phyloP scores from a whole-genome alignment of 2,113 vertebrate species.

The Sapayoa aenigma region DNA sequence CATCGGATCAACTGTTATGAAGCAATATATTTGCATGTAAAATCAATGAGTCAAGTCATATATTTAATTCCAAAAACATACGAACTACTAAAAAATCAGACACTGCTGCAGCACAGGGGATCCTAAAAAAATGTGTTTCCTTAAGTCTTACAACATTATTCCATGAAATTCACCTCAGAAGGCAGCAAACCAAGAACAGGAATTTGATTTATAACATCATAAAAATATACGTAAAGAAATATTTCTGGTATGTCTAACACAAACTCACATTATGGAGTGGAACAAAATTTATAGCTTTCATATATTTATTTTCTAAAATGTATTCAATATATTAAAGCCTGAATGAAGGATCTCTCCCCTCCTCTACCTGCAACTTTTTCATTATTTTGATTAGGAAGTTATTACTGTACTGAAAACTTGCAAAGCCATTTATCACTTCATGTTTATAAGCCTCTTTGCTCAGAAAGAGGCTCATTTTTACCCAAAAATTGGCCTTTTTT shows the following conservation, averaged over 20 bases:
- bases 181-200: neutral
- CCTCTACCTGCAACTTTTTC: neutral
- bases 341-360: neutral
- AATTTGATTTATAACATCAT: neutral
- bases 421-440: slow-evolving; percentile 13
- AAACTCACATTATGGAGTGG: neutral
- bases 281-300: neutral
- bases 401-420: slow-evolving; percentile 1
- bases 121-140: neutral
- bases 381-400: slow-evolving; percentile 38
- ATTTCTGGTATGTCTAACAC: neutral
- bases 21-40: neutral
- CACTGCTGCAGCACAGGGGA: neutral
- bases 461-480: slow-evolving; percentile 10
- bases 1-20: neutral
- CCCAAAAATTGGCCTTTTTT: slow-evolving; percentile 26
- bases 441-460: slow-evolving; percentile 1
- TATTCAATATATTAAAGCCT: neutral
- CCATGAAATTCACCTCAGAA: slow-evolving; percentile 1
- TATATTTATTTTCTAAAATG: neutral
- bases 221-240: neutral
- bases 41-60: neutral
- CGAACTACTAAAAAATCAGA: neutral
- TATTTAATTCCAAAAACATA: neutral
- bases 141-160: neutral